These are phyloP conservation scores for Clarias gariepinus DNA, from an alignment of 2,113 vertebrate genomes.

Conservation along the genomic window DNA sequence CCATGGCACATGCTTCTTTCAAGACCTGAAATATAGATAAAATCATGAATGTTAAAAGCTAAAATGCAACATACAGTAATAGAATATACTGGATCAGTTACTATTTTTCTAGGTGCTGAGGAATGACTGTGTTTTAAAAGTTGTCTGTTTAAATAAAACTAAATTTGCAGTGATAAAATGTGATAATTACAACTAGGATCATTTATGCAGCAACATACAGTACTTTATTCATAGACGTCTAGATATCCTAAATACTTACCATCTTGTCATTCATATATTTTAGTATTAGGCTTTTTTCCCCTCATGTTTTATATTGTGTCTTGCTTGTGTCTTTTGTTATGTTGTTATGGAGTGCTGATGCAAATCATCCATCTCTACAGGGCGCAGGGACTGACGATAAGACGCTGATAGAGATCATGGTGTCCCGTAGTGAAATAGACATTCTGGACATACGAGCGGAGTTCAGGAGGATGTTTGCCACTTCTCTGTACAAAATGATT, in stretches of 20 bases:
- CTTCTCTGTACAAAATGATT: constrained; percentile 78
- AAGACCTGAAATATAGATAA: not conserved
- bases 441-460: constrained; percentile 83
- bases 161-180: no score
- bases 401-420: constrained; percentile 88
- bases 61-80: not conserved
- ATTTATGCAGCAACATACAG: no score
- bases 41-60: not conserved
- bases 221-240: not conserved
- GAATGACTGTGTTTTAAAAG: not conserved
- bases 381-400: constrained; percentile 89
- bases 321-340: not conserved
- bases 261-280: no score
- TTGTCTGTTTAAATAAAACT: not conserved
- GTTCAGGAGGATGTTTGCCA: constrained; percentile 82
- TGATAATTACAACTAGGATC: no score
- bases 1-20: not conserved
- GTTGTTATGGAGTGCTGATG: not conserved
- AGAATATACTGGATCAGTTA: no score
- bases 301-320: not conserved
- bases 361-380: constrained; percentile 61
- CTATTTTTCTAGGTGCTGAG: not conserved
- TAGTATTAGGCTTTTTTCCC: not conserved
- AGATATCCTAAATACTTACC: not conserved
- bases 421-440: constrained; percentile 87